These are phyloP conservation scores for Nycticebus coucang DNA, from an alignment of 2,113 vertebrate genomes.

Conservation along the genomic window DNA sequence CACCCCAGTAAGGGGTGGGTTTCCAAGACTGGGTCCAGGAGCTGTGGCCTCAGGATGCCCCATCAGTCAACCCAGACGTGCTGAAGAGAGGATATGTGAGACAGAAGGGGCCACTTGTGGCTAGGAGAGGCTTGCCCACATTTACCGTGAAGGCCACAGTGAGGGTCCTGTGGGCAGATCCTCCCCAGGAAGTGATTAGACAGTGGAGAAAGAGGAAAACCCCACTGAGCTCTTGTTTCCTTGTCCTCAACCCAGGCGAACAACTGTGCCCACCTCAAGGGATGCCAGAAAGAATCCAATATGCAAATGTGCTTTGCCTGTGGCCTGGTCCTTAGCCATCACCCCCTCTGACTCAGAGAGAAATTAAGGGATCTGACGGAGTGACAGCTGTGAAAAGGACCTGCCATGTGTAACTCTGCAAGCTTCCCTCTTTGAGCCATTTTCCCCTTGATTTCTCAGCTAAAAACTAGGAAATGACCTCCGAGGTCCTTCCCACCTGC, in stretches of 20 bases:
- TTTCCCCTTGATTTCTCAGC: neutral
- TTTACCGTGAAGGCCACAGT: rapidly evolving
- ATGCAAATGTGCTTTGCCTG: neutral
- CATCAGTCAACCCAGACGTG: neutral
- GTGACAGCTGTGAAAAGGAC: too few species aligned
- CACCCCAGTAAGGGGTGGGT: neutral
- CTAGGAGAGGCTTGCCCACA: rapidly evolving
- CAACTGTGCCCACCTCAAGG: neutral
- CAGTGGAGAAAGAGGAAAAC: neutral
- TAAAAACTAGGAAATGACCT: neutral
- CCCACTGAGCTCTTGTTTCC: neutral
- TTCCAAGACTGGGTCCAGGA: neutral
- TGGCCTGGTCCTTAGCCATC: rapidly evolving
- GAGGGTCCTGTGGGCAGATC: neutral
- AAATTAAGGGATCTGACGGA: neutral
- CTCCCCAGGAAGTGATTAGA: neutral
- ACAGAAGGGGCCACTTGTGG: rapidly evolving
- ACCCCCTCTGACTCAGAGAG: too few species aligned
- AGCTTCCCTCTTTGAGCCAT: neutral
- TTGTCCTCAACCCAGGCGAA: neutral
- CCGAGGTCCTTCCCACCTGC: neutral
- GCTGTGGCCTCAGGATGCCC: neutral
- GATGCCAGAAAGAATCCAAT: neutral
- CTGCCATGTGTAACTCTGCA: neutral
- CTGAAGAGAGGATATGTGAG: too few species aligned